Evolutionary conservation across 2,113 vertebrate genomes (phyloP).

Genomic region (human): GRCh38 chr14:59897001-59897500

Average conservation of each 20-base stretch:
- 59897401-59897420: background rate
- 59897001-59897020: background rate
- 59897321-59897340: background rate
- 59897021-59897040: background rate
- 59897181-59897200: background rate
- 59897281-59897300: background rate
- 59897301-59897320: background rate
- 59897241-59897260: fast-evolving
- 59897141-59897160: background rate
- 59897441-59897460: background rate
- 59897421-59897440: background rate
- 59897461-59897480: background rate
- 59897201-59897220: background rate
- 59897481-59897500: background rate
- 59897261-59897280: background rate
- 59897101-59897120: background rate
- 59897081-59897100: background rate
- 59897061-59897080: background rate
- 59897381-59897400: background rate
- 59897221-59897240: background rate
- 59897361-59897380: background rate
- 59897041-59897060: background rate
- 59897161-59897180: background rate
- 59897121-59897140: background rate
- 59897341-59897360: background rate